A percentile compares a stretch with the other conserved stretches of the same genome.
These are phyloP conservation scores for Hucho hucho DNA, from an alignment of 2,113 vertebrate species.

Conservation along the genomic window DNA sequence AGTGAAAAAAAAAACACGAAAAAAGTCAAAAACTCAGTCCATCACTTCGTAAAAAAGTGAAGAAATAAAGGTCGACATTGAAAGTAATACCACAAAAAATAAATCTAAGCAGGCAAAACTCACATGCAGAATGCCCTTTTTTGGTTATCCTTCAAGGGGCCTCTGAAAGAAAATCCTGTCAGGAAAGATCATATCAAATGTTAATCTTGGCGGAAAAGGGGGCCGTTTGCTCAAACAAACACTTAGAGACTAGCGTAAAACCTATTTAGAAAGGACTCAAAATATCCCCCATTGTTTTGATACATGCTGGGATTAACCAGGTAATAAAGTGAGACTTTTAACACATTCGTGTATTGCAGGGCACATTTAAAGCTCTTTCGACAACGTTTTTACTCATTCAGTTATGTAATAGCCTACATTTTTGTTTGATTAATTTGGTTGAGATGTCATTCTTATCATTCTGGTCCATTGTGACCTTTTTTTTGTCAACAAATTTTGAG, in stretches of 20 bases:
- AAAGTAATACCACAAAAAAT: conserved; percentile 59
- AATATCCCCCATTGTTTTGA: not conserved
- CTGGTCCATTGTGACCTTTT: not conserved
- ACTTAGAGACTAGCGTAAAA: conserved; percentile 23
- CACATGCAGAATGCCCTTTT: conserved; percentile 84
- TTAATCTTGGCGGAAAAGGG: conserved; percentile 76
- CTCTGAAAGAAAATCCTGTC: conserved; percentile 87
- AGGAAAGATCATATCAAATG: conserved; percentile 84
- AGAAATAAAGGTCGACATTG: conserved; percentile 62
- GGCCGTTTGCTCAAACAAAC: conserved; percentile 43
- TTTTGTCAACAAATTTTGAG: not conserved
- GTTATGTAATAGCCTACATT: too few relatives aligned
- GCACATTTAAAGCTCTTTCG: not conserved
- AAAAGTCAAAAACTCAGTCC: conserved; percentile 48
- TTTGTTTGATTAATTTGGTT: too few relatives aligned
- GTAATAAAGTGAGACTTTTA: not conserved
- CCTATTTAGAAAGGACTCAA: conserved; percentile 23
- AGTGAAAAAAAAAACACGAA: not conserved
- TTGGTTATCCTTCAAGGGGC: conserved; percentile 85
- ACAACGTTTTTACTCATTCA: too few relatives aligned
- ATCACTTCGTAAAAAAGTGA: conserved; percentile 47
- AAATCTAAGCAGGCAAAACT: conserved; percentile 77
- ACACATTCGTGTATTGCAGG: not conserved
- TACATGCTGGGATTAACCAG: not conserved
- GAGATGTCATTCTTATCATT: not conserved